phyloP scores from a whole-genome alignment of 2,797 vertebrate genomes.

The Taenioides sp. region DNA sequence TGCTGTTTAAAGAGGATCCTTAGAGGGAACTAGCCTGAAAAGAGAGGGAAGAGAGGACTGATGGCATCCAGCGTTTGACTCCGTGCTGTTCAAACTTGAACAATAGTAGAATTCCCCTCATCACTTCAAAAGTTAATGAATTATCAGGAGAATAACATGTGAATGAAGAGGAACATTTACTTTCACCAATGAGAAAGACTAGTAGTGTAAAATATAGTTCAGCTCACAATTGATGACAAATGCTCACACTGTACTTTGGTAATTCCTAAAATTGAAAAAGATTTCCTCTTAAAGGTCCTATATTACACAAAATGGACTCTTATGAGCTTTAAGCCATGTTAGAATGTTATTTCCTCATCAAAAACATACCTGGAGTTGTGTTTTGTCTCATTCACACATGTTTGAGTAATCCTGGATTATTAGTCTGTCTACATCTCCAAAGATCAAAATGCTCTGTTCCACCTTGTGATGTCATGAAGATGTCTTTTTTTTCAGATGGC shows the following conservation, averaged over 20 bases:
- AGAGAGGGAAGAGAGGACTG: slow-evolving; percentile 31
- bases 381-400: too few species aligned
- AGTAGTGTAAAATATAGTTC: slow-evolving; percentile 42
- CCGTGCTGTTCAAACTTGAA: slow-evolving; percentile 45
- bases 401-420: too few species aligned
- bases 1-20: slow-evolving; percentile 36
- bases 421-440: too few species aligned
- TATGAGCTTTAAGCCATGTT: too few species aligned
- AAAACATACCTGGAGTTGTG: too few species aligned
- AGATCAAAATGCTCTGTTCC: too few species aligned
- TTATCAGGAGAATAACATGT: slow-evolving; percentile 59
- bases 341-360: too few species aligned
- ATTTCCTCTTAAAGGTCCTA: neutral
- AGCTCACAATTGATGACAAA: neutral
- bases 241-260: neutral
- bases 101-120: slow-evolving; percentile 43
- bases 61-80: slow-evolving; percentile 18
- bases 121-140: slow-evolving; percentile 59
- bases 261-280: neutral
- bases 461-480: too few species aligned
- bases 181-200: slow-evolving; percentile 63
- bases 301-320: too few species aligned
- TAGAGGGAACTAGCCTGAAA: slow-evolving; percentile 44
- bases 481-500: too few species aligned
- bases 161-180: slow-evolving; percentile 56